Conservation (phyloP, 92 coral and sea anemone species). For the Pocillopora grandis region DNA sequence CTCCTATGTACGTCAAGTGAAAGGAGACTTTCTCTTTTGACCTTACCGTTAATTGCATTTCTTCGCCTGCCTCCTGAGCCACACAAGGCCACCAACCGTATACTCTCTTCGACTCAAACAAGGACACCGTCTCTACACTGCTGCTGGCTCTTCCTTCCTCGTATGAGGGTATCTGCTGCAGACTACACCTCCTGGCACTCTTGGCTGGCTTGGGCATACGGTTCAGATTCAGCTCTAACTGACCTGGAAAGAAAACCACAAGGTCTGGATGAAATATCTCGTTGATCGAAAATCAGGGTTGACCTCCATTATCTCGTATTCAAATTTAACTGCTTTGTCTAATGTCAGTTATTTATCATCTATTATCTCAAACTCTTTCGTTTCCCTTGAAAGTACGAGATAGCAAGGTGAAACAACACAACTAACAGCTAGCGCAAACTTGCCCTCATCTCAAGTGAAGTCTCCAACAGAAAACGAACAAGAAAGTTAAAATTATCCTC, state of each 20-base stretch:
- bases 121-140: constrained; percentile 77
- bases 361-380: no score
- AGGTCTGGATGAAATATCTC: neutral
- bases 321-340: no score
- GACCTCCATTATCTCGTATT: no score
- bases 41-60: constrained; percentile 84
- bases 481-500: no score
- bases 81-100: constrained; percentile 99
- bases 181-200: constrained; percentile 83
- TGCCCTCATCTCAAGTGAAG: no score
- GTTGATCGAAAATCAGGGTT: no score
- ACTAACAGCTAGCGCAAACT: no score
- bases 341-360: no score
- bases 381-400: no score
- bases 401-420: no score
- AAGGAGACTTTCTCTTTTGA: neutral
- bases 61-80: constrained; percentile 87
- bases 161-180: constrained; percentile 80
- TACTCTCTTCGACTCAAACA: constrained; percentile 93
- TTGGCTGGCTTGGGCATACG: constrained; percentile 95
- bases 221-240: constrained; percentile 84
- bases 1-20: neutral
- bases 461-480: no score
- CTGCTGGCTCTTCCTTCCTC: constrained; percentile 85
- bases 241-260: constrained; percentile 58